Base-by-base conservation (phyloP, 2,888 invertebrate species). In the Drosophila greeni region DNA sequence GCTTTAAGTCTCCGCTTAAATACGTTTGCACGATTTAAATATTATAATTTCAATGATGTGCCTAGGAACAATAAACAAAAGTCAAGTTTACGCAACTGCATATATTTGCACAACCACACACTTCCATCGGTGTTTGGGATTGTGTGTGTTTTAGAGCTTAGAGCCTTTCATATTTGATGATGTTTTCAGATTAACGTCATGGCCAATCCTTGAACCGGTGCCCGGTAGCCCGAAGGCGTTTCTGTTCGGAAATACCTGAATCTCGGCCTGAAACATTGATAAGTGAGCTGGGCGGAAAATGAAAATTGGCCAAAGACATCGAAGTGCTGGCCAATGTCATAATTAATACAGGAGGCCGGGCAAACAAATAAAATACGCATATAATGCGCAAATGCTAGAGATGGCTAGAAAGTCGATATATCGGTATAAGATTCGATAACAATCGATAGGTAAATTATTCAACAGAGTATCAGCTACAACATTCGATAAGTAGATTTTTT, bases 81-180 rank as follows among this genome's bases (percentile, higher is more conserved):
- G 64, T 43, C 61, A 62, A 62, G 29, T 37, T 43, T 59, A 45
- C 59, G 45, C 36, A 43, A 37, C 31, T 33, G 37, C 43, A 60
- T 24, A 31, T 58, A 59, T 58, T 59, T 45, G 43, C 36, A 23
- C 42, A 31, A n/a, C n/a, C 26, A 58, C 36, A 57, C 20, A 7
- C 26, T 3, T 43, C 18, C 3, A 16, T 16, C 26, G 20, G 23
- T 36, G 16, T n/a, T n/a, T n/a, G n/a, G n/a, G n/a, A 20, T 36
- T 29, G 34, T 36, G 42, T 40, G 29, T 43, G 40, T 16, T 42
- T 36, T 36, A 51, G 64, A 64, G 61, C 61, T 64, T 51, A 64
- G 64, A 51, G 51, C 31, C 48, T 53, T 69, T 54, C 53, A 67
- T 67, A 67, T 67, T 67, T 69, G 53, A 67, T 67, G 70, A 69